Evolutionary conservation across 53 echinoderm and acorn worm genomes (phyloP), one percentile per base, ranked within the genome.

Genomic region (Holothuria leucospilota): DNA sequence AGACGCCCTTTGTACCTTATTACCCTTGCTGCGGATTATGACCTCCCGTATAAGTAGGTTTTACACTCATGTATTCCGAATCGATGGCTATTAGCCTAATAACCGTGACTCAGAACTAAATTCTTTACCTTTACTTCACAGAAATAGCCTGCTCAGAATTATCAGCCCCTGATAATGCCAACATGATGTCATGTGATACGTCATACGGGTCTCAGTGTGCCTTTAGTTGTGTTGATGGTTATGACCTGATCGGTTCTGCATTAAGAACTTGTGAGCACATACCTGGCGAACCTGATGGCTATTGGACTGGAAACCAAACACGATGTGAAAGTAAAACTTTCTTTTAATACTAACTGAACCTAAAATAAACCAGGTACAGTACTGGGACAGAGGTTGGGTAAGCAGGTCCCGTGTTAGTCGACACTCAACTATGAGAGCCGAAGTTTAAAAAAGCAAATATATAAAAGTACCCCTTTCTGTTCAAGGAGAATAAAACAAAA

Each of bases 181-280:
- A 40, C 40, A 51, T 88, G 7, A 34, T 3, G 34, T 20, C 34
- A 11, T 82, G 82, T 30, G 20, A 38, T 7, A 87, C 83, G 14
- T 52, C 88, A 9, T 80, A 78, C 16, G 82, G 90, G 16, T 84
- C 78, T 13, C 69, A 38, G 2, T 93, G 90, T 49, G 7, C 59
- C 15, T 90, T 85, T 26, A n/a, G 27, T 51, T 93, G 93, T 49
- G n/a, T 56, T n/a, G 40, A 46, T 15, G 93, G 90, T 2, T 90
- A 90, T 62, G 61, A 70, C 0, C 56, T 94, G 70, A 61, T 59
- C 0, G 86, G 90, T 20, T 63, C 68, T 13, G 80, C 20, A 51
- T 59, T 20, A 20, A 68, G 20, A 78, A 73, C 65, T 18, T 85
- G 68, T 74, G 85, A 62, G 18, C 79, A 51, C 51, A 59, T 20